Conservation (phyloP, 2,888 invertebrate species). For the Hymenopus coronatus region DNA sequence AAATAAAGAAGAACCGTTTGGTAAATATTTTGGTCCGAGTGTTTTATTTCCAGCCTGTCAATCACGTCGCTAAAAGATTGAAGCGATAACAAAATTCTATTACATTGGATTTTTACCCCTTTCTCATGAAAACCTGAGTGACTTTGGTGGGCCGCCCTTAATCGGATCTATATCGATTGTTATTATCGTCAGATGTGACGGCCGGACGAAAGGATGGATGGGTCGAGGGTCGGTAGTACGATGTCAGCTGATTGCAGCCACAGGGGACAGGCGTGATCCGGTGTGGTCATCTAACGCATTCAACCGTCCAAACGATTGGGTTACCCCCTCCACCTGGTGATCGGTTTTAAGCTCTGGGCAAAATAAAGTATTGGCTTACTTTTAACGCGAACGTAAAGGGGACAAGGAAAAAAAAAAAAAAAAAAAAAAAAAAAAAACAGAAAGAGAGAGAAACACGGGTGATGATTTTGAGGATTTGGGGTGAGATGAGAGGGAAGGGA, state of each 20-base stretch:
- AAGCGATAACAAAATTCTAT: background rate
- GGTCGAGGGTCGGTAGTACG: background rate
- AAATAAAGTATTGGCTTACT: background rate
- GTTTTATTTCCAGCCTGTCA: background rate
- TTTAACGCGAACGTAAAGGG: background rate
- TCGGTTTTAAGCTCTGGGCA: background rate
- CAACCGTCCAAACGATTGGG: background rate
- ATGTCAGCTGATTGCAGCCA: conserved; percentile 3
- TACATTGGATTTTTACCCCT: background rate
- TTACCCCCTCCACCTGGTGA: background rate
- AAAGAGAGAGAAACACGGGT: conserved; percentile 1
- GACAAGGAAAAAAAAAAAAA: background rate
- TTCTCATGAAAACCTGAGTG: background rate
- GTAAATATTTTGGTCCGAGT: background rate
- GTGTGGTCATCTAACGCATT: background rate
- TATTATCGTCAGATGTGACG: background rate
- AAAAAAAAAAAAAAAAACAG: background rate
- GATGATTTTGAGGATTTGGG: background rate
- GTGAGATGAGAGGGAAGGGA: background rate
- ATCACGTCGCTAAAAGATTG: background rate
- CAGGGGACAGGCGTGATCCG: background rate
- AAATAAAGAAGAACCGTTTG: too few species aligned
- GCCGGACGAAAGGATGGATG: background rate
- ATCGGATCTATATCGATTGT: conserved; percentile 10
- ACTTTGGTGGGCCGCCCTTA: background rate